phyloP scores from a whole-genome alignment of 1,140 invertebrate species.

The Drosophila rufa region DNA sequence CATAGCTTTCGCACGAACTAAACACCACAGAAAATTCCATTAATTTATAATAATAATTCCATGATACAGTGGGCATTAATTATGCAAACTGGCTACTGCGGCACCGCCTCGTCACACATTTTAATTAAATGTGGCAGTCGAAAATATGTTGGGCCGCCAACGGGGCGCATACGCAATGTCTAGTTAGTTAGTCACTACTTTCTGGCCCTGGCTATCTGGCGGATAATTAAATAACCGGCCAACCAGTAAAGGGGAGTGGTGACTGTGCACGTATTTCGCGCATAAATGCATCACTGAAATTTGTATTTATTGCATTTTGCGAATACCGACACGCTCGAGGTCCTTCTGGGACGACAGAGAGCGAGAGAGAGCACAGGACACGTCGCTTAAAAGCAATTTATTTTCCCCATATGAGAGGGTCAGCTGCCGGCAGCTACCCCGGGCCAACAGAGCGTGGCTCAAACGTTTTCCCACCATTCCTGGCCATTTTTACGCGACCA shows the following conservation, averaged over 20 bases:
- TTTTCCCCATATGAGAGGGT: slow-evolving; percentile 47
- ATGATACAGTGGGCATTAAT: slow-evolving; percentile 52
- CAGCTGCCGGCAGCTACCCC: slow-evolving; percentile 21
- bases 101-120: slow-evolving; percentile 3
- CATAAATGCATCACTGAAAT: slow-evolving; percentile 61
- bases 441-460: slow-evolving; percentile 34
- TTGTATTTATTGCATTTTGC: slow-evolving; percentile 69
- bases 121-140: slow-evolving; percentile 35
- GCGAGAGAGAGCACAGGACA: slow-evolving; percentile 9
- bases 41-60: slow-evolving; percentile 73
- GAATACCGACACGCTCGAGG: slow-evolving; percentile 45
- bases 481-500: slow-evolving; percentile 12
- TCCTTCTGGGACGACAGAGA: slow-evolving; percentile 23
- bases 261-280: slow-evolving; percentile 45
- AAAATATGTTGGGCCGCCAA: slow-evolving; percentile 28
- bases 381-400: slow-evolving; percentile 73
- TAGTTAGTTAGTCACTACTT: slow-evolving; percentile 31
- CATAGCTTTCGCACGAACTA: slow-evolving; percentile 64
- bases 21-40: slow-evolving; percentile 63
- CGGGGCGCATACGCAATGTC: slow-evolving; percentile 44
- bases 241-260: slow-evolving; percentile 9
- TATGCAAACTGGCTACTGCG: slow-evolving; percentile 24
- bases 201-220: slow-evolving; percentile 3
- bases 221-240: slow-evolving; percentile 48
- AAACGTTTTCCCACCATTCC: slow-evolving; percentile 38